These are phyloP conservation scores for Saxidomus purpurata DNA, from an alignment of 1,140 invertebrate genomes.

Conservation along the genomic window DNA sequence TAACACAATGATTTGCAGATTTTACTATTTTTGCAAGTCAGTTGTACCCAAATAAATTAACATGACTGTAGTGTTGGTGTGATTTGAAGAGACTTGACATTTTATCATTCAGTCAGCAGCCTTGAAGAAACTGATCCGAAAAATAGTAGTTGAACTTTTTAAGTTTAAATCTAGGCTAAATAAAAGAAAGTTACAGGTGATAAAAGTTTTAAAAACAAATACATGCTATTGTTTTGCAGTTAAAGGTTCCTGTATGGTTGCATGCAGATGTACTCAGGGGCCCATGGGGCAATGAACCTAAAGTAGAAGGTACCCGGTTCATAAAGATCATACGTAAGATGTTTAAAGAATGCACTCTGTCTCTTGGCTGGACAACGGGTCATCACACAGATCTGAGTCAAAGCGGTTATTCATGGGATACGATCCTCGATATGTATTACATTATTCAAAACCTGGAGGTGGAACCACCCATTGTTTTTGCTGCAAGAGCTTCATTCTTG, in stretches of 20 bases:
- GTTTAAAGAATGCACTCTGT: conserved; percentile 91
- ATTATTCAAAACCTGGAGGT: conserved; percentile 88
- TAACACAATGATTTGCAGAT: no score
- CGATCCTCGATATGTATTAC: conserved; percentile 92
- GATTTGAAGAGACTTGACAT: no score
- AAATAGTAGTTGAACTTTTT: no score
- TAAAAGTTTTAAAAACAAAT: neutral
- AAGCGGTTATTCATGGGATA: conserved; percentile 90
- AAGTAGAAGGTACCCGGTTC: conserved; percentile 91
- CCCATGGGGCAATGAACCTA: conserved; percentile 90
- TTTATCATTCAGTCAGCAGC: no score
- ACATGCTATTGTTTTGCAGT: conserved; percentile 85
- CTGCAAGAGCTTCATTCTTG: conserved; percentile 92
- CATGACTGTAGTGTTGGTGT: no score
- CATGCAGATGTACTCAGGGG: conserved; percentile 95
- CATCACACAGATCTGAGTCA: conserved; percentile 86
- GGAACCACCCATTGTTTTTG: conserved; percentile 92
- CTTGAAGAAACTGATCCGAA: no score
- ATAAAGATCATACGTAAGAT: conserved; percentile 87
- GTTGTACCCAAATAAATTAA: no score
- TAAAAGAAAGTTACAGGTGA: neutral
- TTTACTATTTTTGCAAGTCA: no score
- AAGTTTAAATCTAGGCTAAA: no score
- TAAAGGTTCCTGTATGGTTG: conserved; percentile 93
- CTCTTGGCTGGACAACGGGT: conserved; percentile 95